Percentiles rank a stretch among this genome's conserved stretches.
Evolutionary conservation across 2,888 invertebrate species (phyloP).

Genomic region (Epirrhoe alternata): DNA sequence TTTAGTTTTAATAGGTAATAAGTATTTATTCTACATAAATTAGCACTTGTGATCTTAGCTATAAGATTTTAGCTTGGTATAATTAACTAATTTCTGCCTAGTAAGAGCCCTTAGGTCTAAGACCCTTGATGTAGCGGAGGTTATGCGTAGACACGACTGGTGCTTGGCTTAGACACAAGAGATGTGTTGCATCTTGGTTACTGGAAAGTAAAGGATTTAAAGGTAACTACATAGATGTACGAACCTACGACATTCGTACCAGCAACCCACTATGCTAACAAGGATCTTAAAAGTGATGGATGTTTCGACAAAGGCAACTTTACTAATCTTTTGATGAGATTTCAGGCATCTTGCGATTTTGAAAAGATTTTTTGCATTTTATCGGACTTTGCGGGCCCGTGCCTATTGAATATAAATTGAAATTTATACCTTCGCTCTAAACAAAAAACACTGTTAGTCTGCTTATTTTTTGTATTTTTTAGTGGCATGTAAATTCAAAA

Average conservation of each 20-base stretch:
- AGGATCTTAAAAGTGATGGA: not conserved
- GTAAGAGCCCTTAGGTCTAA: constrained; percentile 4
- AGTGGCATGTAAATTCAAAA: not conserved
- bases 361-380: constrained; percentile 24
- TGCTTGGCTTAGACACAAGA: not conserved
- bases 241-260: not conserved
- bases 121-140: constrained; percentile 3
- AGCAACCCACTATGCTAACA: not conserved
- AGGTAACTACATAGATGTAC: no score
- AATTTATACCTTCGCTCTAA: constrained; percentile 26
- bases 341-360: constrained; percentile 21
- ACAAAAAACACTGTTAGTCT: not conserved
- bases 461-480: not conserved
- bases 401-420: constrained; percentile 36
- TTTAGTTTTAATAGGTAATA: no score
- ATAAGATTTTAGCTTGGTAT: not conserved
- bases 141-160: not conserved
- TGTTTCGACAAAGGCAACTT: constrained; percentile 20
- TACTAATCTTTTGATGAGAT: constrained; percentile 36
- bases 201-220: no score
- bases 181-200: no score
- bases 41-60: not conserved
- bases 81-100: not conserved
- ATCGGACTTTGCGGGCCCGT: constrained; percentile 25
- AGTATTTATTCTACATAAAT: not conserved